phyloP scores from a whole-genome alignment of 2,113 vertebrate species.

The Nesogale talazaci region DNA sequence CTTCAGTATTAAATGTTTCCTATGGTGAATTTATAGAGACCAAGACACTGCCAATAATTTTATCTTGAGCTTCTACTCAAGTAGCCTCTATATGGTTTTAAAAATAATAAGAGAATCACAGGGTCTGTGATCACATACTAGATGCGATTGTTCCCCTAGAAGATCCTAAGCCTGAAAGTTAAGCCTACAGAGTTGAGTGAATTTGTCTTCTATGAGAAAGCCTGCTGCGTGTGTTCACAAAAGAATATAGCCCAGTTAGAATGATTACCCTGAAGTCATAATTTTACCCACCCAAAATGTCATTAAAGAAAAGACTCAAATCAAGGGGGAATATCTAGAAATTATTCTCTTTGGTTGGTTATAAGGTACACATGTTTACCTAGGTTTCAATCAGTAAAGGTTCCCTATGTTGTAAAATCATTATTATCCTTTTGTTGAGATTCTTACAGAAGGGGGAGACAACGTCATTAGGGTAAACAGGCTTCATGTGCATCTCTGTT shows the following conservation, averaged over 20 bases:
- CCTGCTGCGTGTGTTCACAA: not conserved
- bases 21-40: conserved; percentile 22
- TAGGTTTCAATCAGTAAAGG: no score
- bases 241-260: not conserved
- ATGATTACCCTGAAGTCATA: not conserved
- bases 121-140: conserved; percentile 61
- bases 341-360: no score
- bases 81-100: not conserved
- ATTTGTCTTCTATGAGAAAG: conserved; percentile 52
- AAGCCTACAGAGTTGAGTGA: conserved; percentile 25
- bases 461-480: no score
- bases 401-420: no score
- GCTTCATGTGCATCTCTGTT: no score
- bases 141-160: conserved; percentile 31
- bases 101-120: conserved; percentile 54
- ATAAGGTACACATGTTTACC: no score
- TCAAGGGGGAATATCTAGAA: not conserved
- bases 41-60: not conserved
- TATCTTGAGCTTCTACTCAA: conserved; percentile 21
- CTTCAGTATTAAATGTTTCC: conserved; percentile 76
- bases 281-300: not conserved
- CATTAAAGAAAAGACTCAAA: conserved; percentile 21
- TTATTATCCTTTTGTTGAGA: no score
- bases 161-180: not conserved
- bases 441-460: no score